Percentiles rank a stretch among this genome's conserved stretches.
These are phyloP conservation scores for Plestiodon gilberti DNA, from an alignment of 2,113 vertebrate genomes.

Conservation along the genomic window DNA sequence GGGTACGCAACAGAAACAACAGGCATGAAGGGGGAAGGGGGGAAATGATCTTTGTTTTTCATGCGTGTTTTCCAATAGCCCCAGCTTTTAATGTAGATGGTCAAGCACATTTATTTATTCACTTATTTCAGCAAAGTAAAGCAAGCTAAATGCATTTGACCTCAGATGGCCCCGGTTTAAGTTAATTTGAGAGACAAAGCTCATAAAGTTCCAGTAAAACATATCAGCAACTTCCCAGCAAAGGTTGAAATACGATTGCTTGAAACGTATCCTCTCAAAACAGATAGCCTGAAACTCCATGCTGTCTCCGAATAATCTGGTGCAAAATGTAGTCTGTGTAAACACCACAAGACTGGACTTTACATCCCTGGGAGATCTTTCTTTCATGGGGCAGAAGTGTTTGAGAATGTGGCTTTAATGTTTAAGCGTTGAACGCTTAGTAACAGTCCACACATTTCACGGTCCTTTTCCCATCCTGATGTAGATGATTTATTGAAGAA, in stretches of 20 bases:
- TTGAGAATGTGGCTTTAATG: too few relatives aligned
- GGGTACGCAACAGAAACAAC: background rate
- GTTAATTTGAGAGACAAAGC: constrained; percentile 73
- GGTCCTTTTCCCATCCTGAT: too few relatives aligned
- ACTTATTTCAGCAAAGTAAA: constrained; percentile 76
- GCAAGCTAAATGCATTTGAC: constrained; percentile 67
- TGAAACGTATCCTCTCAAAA: constrained; percentile 60
- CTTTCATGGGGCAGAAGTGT: background rate
- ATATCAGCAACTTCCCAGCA: constrained; percentile 67
- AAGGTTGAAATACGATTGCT: constrained; percentile 53
- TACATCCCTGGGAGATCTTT: background rate
- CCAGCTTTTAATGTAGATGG: constrained; percentile 66
- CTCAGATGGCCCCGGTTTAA: constrained; percentile 71
- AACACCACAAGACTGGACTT: background rate
- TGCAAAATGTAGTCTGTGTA: constrained; percentile 41
- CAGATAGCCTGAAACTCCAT: constrained; percentile 53
- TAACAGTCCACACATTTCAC: background rate
- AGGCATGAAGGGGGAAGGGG: background rate
- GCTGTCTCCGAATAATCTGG: constrained; percentile 46
- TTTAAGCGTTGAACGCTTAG: background rate
- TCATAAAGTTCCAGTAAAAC: constrained; percentile 69
- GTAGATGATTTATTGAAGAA: too few relatives aligned
- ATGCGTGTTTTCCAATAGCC: constrained; percentile 66
- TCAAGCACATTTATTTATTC: constrained; percentile 68
- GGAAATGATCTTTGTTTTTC: constrained; percentile 22